phyloP scores from a whole-genome alignment of 2,888 invertebrate species.

The Cerceris ruficornis region DNA sequence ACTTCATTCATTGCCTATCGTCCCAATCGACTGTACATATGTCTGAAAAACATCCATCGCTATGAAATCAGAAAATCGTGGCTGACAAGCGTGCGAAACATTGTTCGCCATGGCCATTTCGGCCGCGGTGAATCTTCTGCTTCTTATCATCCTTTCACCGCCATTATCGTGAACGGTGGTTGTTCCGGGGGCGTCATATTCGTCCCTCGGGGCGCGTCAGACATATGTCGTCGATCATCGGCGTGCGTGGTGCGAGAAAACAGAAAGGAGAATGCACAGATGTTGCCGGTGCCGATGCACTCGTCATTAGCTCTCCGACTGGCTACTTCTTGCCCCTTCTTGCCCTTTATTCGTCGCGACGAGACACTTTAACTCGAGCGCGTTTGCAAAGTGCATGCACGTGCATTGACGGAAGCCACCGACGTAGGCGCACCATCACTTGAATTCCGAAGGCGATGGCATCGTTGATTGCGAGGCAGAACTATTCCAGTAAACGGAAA shows the following conservation, averaged over 20 bases:
- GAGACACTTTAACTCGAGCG: conserved; percentile 31
- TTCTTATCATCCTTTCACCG: neutral
- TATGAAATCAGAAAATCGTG: too few relatives aligned
- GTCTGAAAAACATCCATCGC: too few relatives aligned
- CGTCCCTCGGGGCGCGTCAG: conserved; percentile 36
- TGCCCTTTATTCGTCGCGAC: conserved; percentile 11
- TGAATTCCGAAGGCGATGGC: neutral
- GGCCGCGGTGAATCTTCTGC: neutral
- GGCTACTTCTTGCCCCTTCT: neutral
- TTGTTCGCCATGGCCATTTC: neutral
- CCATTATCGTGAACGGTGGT: conserved; percentile 20
- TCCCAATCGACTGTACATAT: too few relatives aligned
- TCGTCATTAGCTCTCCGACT: conserved; percentile 48
- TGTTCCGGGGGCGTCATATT: conserved; percentile 27
- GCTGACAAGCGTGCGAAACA: neutral
- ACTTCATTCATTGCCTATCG: too few relatives aligned
- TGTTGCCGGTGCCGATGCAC: conserved; percentile 23
- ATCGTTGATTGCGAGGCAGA: neutral
- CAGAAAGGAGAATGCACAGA: conserved; percentile 50
- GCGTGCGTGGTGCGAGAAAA: conserved; percentile 54
- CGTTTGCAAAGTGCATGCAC: conserved; percentile 39
- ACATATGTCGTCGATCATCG: conserved; percentile 53
- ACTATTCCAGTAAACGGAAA: neutral
- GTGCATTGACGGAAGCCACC: conserved; percentile 16
- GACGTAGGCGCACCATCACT: neutral